These are phyloP conservation scores for Napeogenes sylphis DNA, from an alignment of 2,888 invertebrate genomes.

Conservation along the genomic window DNA sequence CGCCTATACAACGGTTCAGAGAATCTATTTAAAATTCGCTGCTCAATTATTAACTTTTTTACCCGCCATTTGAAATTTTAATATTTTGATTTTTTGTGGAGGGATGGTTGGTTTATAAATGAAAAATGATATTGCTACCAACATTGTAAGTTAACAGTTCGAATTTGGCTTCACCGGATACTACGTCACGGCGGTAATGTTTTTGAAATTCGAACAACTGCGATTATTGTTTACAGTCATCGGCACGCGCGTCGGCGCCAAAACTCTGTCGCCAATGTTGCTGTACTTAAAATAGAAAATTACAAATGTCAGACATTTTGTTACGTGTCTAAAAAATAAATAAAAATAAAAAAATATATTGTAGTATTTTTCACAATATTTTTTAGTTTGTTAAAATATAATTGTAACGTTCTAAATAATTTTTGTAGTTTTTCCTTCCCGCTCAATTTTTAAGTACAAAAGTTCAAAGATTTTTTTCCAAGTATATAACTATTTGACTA, in stretches of 20 bases:
- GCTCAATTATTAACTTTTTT: constrained; percentile 60
- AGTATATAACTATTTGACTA: no score
- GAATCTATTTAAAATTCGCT: constrained; percentile 54
- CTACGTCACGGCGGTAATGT: constrained; percentile 68
- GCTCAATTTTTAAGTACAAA: no score
- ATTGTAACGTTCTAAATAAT: no score
- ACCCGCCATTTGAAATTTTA: constrained; percentile 44
- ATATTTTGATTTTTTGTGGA: constrained; percentile 35
- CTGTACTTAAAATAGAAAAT: constrained; percentile 56
- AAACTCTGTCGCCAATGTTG: constrained; percentile 72
- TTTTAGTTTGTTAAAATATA: no score
- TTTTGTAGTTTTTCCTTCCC: no score
- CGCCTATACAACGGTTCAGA: constrained; percentile 55
- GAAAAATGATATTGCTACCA: constrained; percentile 8
- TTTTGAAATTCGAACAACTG: constrained; percentile 72
- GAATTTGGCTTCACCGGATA: constrained; percentile 67
- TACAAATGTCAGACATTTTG: not conserved
- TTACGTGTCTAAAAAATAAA: not conserved
- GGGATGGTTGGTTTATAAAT: constrained; percentile 3
- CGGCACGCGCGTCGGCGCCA: constrained; percentile 70
- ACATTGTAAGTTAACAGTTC: constrained; percentile 33
- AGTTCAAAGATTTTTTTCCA: no score
- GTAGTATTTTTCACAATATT: no score
- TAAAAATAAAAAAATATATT: not conserved
- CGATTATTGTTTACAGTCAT: constrained; percentile 65